A percentile compares a stretch with the other conserved stretches of the same genome.
phyloP scores from a whole-genome alignment of 2,888 invertebrate genomes.

The Rhorus exstirpatorius region DNA sequence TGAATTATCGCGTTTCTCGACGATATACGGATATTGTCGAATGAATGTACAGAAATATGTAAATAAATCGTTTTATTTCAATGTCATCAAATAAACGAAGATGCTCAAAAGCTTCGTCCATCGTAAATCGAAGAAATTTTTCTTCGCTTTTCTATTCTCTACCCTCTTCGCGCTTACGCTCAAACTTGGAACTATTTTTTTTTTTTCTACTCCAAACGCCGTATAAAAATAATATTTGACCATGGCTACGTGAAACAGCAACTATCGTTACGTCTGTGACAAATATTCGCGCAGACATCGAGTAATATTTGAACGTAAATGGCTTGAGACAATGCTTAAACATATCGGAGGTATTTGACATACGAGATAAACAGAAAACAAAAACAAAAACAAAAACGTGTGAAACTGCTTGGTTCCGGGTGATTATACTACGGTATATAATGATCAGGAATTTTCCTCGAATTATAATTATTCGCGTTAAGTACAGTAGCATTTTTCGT shows the following conservation, averaged over 20 bases:
- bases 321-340: slow-evolving; percentile 25
- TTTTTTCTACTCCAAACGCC: slow-evolving; percentile 32
- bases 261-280: slow-evolving; percentile 24
- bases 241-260: slow-evolving; percentile 42
- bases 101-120: slow-evolving; percentile 26
- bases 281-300: slow-evolving; percentile 13
- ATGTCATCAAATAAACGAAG: slow-evolving; percentile 67
- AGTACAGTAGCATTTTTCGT: slow-evolving; percentile 55
- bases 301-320: slow-evolving; percentile 11
- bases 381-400: not conserved
- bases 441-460: not conserved
- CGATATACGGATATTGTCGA: slow-evolving; percentile 62
- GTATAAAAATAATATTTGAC: slow-evolving; percentile 59
- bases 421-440: slow-evolving; percentile 11
- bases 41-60: slow-evolving; percentile 72
- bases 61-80: slow-evolving; percentile 76
- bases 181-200: slow-evolving; percentile 23
- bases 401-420: not conserved
- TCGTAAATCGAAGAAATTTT: not conserved
- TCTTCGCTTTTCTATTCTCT: slow-evolving; percentile 6
- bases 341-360: slow-evolving; percentile 41
- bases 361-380: slow-evolving; percentile 3
- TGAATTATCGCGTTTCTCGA: not conserved
- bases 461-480: slow-evolving; percentile 48
- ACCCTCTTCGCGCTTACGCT: slow-evolving; percentile 14